These are phyloP conservation scores for Trichomycterus rosablanca DNA, from an alignment of 2,113 vertebrate genomes.

Conservation along the genomic window DNA sequence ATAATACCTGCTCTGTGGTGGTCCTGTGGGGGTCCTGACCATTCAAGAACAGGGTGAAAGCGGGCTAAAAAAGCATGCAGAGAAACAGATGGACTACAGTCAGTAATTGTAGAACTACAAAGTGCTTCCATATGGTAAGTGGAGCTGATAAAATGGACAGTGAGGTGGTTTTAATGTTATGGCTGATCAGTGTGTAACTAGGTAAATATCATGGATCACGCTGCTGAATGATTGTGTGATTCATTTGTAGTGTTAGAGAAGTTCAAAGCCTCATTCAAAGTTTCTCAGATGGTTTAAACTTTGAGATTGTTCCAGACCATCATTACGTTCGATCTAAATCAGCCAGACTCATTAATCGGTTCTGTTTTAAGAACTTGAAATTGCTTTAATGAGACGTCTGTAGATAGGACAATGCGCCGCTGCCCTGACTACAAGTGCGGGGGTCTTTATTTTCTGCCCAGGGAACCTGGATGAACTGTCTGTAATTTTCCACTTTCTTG, in stretches of 20 bases:
- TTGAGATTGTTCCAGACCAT: constrained; percentile 8
- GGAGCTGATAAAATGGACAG: too few species aligned
- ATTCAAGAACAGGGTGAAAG: too few species aligned
- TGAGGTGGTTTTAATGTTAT: too few species aligned
- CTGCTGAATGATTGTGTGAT: not conserved
- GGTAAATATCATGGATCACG: too few species aligned
- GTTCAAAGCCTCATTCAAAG: constrained; percentile 12
- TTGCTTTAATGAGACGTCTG: constrained; percentile 19
- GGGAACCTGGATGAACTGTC: constrained; percentile 10
- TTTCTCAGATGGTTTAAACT: constrained; percentile 13
- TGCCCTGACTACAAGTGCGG: not conserved
- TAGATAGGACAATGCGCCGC: not conserved
- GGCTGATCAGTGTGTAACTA: too few species aligned
- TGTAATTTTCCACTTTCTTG: too few species aligned
- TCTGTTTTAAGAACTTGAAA: constrained; percentile 3
- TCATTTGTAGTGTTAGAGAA: not conserved
- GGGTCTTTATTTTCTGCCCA: not conserved
- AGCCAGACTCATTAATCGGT: constrained; percentile 14
- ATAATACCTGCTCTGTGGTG: too few species aligned
- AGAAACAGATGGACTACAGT: too few species aligned
- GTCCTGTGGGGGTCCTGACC: too few species aligned
- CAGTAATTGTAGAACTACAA: too few species aligned
- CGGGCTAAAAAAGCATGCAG: too few species aligned
- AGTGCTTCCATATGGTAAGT: too few species aligned
- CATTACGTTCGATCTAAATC: constrained; percentile 18